Base-by-base conservation (phyloP, 2,113 vertebrate genomes). In the Eretmodus cyanostictus region DNA sequence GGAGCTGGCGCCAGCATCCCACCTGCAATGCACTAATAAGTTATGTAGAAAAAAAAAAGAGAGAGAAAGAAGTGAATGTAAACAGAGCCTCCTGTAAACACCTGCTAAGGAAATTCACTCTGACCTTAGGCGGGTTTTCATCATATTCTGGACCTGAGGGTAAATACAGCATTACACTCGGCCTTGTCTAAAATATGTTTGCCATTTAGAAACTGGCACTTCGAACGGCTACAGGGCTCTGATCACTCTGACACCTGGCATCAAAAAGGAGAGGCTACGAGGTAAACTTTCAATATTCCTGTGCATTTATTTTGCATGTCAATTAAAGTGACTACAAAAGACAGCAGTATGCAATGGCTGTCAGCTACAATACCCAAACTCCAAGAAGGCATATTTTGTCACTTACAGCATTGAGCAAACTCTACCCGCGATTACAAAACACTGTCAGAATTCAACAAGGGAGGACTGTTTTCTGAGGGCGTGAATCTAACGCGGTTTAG, bases 1-100 rank as follows among this genome's bases (percentile, higher is more conserved):
- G 53, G 54, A 88, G 79, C 86, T 53, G 83, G 31, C 29, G 40
- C 68, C 80, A 45, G 49, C 80, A n/a, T 40, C 59, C 45, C 57
- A 34, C 85, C 36, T 42, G 59, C 63, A 42, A 83, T 79, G 86
- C 92, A 88, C 84, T 91, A 88, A 86, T 76, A 88, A 82, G 31
- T 82, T 73, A 78, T 51, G 14, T 12, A 45, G 38, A 24, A 9
- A 27, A 76, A 88, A 87, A 45, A 54, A 0, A 36, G 9, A 38
- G 16, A 27, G 82, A 79, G 29, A 66, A 78, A 82, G 83, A 51
- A 16, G 24, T 19, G 53, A 22, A 24, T 31, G 73, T 79, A 81
- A 90, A 85, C 80, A 81, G 31, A 84, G 57, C 47, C 24, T 29
- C 22, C 17, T 40, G 80, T 87, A 86, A 90, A 89, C 82, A 86